These are phyloP conservation scores for Musca vetustissima DNA, from an alignment of 1,140 invertebrate species.

Conservation along the genomic window DNA sequence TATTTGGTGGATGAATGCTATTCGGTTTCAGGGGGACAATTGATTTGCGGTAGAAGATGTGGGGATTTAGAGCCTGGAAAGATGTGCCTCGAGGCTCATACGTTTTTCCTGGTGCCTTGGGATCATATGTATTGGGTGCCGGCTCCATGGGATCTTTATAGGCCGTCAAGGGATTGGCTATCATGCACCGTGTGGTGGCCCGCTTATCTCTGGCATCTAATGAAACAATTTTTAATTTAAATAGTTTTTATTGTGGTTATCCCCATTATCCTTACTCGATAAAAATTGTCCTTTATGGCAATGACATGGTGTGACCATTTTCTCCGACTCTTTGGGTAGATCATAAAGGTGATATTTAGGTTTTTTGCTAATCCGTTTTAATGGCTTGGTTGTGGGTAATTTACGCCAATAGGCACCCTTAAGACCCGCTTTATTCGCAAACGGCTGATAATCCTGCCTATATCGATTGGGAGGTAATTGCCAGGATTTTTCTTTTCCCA, in stretches of 20 bases:
- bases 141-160: slow-evolving; percentile 41
- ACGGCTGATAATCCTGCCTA: slow-evolving; percentile 34
- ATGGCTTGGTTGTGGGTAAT: slow-evolving; percentile 25
- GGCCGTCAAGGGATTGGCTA: slow-evolving; percentile 26
- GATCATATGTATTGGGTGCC: slow-evolving; percentile 31
- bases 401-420: slow-evolving; percentile 37
- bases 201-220: slow-evolving; percentile 45
- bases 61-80: slow-evolving; percentile 34
- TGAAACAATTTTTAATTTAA: not conserved
- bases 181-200: slow-evolving; percentile 36
- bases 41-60: slow-evolving; percentile 37
- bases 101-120: not conserved
- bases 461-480: slow-evolving; percentile 45
- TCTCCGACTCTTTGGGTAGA: slow-evolving; percentile 32
- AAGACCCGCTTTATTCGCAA: slow-evolving; percentile 29
- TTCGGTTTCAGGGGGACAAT: slow-evolving; percentile 34
- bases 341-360: slow-evolving; percentile 39
- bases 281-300: slow-evolving; percentile 43
- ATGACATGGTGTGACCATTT: slow-evolving; percentile 34
- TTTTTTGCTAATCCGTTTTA: not conserved
- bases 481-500: slow-evolving; percentile 29
- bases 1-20: slow-evolving; percentile 27
- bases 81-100: not conserved
- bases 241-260: not conserved
- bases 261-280: slow-evolving; percentile 35